Evolutionary conservation across 2,797 vertebrate genomes (phyloP).

Genomic region (Vultur gryphus): DNA sequence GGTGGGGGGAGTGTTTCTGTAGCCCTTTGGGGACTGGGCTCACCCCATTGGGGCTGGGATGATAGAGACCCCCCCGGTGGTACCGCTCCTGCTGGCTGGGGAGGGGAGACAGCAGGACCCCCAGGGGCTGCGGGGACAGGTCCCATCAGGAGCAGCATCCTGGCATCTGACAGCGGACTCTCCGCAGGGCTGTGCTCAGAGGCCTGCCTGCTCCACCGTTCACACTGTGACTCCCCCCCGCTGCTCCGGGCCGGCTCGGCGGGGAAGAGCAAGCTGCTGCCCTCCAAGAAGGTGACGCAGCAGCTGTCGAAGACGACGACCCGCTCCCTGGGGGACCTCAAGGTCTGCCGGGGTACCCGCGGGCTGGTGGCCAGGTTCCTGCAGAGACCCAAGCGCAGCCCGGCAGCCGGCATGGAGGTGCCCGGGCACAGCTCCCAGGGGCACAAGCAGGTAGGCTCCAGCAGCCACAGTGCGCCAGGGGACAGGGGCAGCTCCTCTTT

Average conservation of each 20-base stretch:
- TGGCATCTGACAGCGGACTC: rapidly evolving
- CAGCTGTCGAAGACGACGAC: slow-evolving; percentile 85
- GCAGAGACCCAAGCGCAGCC: slow-evolving; percentile 88
- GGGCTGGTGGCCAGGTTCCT: slow-evolving; percentile 90
- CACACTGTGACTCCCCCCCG: slow-evolving; percentile 72
- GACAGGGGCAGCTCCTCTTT: neutral
- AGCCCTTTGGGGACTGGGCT: neutral
- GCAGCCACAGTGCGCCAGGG: neutral
- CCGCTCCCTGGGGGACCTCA: slow-evolving; percentile 92
- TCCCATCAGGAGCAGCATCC: neutral
- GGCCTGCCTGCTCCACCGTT: slow-evolving; percentile 76
- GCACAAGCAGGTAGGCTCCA: slow-evolving; percentile 78
- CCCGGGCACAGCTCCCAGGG: slow-evolving; percentile 74
- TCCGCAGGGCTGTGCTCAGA: slow-evolving; percentile 80
- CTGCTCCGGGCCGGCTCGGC: slow-evolving; percentile 79
- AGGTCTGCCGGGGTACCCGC: slow-evolving; percentile 81
- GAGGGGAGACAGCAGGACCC: neutral
- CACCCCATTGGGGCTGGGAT: neutral
- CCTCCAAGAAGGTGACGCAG: slow-evolving; percentile 70
- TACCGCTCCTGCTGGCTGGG: rapidly evolving
- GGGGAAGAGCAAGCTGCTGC: slow-evolving; percentile 75
- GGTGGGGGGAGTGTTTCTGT: rapidly evolving
- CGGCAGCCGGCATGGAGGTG: slow-evolving; percentile 71
- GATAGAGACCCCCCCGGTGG: rapidly evolving
- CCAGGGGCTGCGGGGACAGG: rapidly evolving